These are phyloP conservation scores for Australoheros scitulus DNA, from an alignment of 2,113 vertebrate species.

Conservation along the genomic window DNA sequence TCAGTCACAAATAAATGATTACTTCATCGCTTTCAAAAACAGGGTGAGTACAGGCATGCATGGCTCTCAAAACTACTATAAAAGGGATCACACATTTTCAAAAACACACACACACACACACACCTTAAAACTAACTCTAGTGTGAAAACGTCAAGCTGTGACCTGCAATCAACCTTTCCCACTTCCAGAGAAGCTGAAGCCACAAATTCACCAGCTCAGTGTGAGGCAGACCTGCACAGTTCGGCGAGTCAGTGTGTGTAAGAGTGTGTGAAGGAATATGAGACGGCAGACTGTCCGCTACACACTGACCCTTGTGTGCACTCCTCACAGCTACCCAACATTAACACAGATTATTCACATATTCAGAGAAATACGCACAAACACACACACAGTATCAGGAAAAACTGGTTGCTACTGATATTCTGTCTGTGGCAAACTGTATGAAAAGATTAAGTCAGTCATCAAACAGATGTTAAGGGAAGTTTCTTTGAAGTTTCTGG, in stretches of 20 bases:
- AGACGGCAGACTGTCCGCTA: slow-evolving; percentile 44
- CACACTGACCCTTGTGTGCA: slow-evolving; percentile 61
- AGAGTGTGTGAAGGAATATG: slow-evolving; percentile 44
- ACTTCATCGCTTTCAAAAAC: slow-evolving; percentile 2
- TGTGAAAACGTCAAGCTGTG: slow-evolving; percentile 46
- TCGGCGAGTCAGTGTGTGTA: slow-evolving; percentile 5
- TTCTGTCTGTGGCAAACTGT: background rate
- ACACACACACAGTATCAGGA: background rate
- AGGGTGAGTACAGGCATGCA: background rate
- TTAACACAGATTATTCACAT: slow-evolving; percentile 24
- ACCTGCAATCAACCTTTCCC: slow-evolving; percentile 68
- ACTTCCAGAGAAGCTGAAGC: slow-evolving; percentile 61
- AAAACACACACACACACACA: slow-evolving; percentile 33
- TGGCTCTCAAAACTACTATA: background rate
- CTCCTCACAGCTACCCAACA: slow-evolving; percentile 41
- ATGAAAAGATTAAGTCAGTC: too few species aligned
- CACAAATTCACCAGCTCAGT: slow-evolving; percentile 68
- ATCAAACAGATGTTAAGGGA: background rate
- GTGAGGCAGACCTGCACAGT: slow-evolving; percentile 48
- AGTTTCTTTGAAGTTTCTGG: background rate
- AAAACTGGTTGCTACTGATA: background rate
- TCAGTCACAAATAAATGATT: background rate
- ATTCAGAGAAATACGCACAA: background rate
- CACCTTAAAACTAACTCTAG: slow-evolving; percentile 27
- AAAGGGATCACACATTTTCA: background rate